Evolutionary conservation across 1,140 invertebrate genomes (phyloP).

Genomic region (Drosophila arawakana): DNA sequence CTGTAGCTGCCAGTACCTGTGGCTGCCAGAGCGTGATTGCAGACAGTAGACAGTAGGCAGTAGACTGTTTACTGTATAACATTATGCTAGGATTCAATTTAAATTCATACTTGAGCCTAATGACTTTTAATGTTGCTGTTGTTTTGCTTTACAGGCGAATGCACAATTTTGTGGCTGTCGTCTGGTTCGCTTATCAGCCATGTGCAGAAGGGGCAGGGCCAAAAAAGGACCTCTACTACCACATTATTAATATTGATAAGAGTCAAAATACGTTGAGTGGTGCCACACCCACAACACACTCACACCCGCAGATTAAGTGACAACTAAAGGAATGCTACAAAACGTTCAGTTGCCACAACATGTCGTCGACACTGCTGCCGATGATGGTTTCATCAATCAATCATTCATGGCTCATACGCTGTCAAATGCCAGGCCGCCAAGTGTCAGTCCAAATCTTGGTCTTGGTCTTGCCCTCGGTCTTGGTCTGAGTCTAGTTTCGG

Average conservation of each 20-base stretch:
- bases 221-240: slow-evolving; percentile 16
- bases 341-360: slow-evolving; percentile 22
- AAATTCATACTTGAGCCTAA: slow-evolving; percentile 77
- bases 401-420: slow-evolving; percentile 73
- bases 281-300: not conserved
- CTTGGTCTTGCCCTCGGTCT: not conserved
- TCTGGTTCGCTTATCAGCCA: slow-evolving; percentile 69
- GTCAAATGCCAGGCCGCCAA: slow-evolving; percentile 33
- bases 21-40: slow-evolving; percentile 22
- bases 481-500: slow-evolving; percentile 30
- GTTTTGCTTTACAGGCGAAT: slow-evolving; percentile 74
- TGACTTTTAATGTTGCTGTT: slow-evolving; percentile 73
- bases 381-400: slow-evolving; percentile 74
- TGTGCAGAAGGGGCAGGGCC: slow-evolving; percentile 45
- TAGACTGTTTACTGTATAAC: slow-evolving; percentile 1
- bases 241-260: slow-evolving; percentile 46
- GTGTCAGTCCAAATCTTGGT: slow-evolving; percentile 9
- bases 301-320: slow-evolving; percentile 71
- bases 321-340: slow-evolving; percentile 58
- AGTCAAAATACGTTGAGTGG: slow-evolving; percentile 5
- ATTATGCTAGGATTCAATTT: slow-evolving; percentile 60
- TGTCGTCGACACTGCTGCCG: slow-evolving; percentile 40
- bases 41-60: slow-evolving; percentile 26
- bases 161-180: slow-evolving; percentile 67
- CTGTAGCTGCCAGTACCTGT: not conserved